These are phyloP conservation scores for Aphelenchoides besseyi DNA, from an alignment of 1,140 invertebrate species.

Conservation along the genomic window DNA sequence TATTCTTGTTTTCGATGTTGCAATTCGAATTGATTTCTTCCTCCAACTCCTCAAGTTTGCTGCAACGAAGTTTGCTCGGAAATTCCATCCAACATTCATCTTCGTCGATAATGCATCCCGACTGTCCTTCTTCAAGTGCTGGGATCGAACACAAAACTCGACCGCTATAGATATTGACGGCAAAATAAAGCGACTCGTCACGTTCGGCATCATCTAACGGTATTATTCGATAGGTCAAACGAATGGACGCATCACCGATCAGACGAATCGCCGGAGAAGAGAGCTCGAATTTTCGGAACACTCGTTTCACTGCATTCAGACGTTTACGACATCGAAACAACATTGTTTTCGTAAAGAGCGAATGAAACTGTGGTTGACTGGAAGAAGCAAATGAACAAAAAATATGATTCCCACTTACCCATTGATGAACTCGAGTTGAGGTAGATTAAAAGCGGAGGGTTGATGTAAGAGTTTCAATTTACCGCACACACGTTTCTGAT, in stretches of 20 bases:
- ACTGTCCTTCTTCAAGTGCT: not conserved
- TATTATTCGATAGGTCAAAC: not conserved
- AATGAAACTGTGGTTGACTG: not conserved
- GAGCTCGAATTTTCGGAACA: not conserved
- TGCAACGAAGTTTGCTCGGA: not conserved
- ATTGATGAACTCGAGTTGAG: not conserved
- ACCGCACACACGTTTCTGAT: not conserved
- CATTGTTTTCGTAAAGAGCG: not conserved
- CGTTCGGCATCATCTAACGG: not conserved
- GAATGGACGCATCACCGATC: conserved; percentile 4
- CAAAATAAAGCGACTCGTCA: not conserved
- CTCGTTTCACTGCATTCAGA: not conserved
- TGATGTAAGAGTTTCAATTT: not conserved
- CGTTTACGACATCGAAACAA: conserved; percentile 7
- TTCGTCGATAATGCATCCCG: not conserved
- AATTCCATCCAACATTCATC: not conserved
- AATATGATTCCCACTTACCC: not conserved
- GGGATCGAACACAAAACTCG: not conserved
- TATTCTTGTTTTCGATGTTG: not conserved
- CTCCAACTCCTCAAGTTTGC: not conserved
- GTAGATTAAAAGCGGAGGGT: not conserved
- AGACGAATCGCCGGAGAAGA: not conserved
- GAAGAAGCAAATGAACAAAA: not conserved
- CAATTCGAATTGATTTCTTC: not conserved
- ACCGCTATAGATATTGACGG: conserved; percentile 1